Evolutionary conservation across 2,113 vertebrate genomes (phyloP).

Genomic region (Acrocephalus kingi): DNA sequence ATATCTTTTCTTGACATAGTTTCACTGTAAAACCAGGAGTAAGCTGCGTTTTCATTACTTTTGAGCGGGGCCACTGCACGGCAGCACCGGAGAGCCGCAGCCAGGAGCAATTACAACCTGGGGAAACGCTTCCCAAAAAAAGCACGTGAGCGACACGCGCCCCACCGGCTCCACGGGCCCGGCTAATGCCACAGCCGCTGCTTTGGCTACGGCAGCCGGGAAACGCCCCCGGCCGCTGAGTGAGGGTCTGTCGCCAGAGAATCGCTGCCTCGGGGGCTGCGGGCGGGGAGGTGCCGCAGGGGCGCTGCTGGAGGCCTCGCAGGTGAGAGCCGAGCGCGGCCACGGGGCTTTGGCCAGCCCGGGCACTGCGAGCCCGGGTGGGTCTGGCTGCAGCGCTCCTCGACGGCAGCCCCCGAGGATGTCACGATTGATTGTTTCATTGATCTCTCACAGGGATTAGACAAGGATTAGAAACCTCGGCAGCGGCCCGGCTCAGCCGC

Average conservation of each 20-base stretch:
- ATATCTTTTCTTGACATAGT: neutral
- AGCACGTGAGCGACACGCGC: neutral
- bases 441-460: slow-evolving; percentile 72
- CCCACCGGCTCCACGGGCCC: neutral
- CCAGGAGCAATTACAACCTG: neutral
- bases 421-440: slow-evolving; percentile 21
- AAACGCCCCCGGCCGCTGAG: neutral
- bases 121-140: neutral
- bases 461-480: slow-evolving; percentile 63
- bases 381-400: neutral
- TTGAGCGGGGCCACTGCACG: neutral
- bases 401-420: slow-evolving; percentile 29
- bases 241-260: neutral
- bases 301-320: neutral
- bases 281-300: neutral
- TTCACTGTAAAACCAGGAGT: neutral
- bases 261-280: neutral
- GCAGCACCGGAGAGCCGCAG: neutral
- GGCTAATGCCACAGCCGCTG: accelerated
- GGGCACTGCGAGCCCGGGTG: neutral
- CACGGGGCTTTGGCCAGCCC: neutral
- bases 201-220: accelerated
- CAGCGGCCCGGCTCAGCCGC: slow-evolving; percentile 36
- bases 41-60: neutral
- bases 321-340: neutral